Conservation (phyloP, 2,113 vertebrate genomes). For the Sander vitreus region DNA sequence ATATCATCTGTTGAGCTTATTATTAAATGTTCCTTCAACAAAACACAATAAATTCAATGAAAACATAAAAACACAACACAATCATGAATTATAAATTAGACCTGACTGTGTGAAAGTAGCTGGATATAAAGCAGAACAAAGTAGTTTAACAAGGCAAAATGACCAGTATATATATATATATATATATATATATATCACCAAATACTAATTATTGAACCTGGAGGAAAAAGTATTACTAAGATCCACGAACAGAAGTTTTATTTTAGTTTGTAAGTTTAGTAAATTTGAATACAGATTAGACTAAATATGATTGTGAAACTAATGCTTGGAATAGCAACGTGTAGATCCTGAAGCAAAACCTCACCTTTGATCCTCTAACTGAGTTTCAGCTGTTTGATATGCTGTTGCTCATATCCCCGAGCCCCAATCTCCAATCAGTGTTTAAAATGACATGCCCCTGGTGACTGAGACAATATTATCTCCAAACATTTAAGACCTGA, state of each 20-base stretch:
- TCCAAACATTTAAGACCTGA: constrained; percentile 35
- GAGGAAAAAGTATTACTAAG: neutral
- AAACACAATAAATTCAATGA: neutral
- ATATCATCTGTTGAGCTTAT: neutral
- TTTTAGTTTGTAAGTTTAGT: neutral
- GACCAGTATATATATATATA: neutral
- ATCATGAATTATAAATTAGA: neutral
- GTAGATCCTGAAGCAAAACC: neutral
- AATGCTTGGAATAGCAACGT: neutral
- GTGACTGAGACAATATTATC: constrained; percentile 53
- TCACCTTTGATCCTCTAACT: constrained; percentile 17
- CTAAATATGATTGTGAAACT: neutral
- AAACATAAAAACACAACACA: neutral
- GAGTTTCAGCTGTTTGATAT: constrained; percentile 34
- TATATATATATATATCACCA: neutral
- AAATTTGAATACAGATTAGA: neutral
- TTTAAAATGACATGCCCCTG: constrained; percentile 46
- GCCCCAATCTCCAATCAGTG: constrained; percentile 24
- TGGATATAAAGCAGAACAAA: neutral
- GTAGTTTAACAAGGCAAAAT: neutral
- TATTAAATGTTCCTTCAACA: neutral
- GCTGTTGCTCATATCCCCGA: constrained; percentile 15
- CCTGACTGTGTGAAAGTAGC: neutral
- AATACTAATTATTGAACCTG: neutral
- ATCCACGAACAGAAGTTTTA: neutral